A percentile compares a stretch with the other conserved stretches of the same genome.
Conservation (phyloP, 2,888 invertebrate genomes). For the Caprella mutica region DNA sequence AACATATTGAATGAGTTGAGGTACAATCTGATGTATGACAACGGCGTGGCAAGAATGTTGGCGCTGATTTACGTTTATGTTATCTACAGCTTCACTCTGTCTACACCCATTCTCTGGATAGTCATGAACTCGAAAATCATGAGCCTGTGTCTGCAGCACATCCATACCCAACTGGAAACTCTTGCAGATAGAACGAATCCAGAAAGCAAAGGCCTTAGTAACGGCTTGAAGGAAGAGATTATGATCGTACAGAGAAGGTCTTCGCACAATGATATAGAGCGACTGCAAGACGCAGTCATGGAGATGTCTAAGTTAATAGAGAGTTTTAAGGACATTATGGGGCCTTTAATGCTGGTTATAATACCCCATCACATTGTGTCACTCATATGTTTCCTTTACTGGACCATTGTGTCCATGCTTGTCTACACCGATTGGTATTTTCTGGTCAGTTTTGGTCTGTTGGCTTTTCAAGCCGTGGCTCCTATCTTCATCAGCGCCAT, state of each 20-base stretch:
- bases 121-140: conserved; percentile 31
- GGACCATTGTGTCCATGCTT: conserved; percentile 30
- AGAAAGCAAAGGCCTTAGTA: conserved; percentile 7
- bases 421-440: conserved; percentile 34
- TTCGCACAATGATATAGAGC: conserved; percentile 24
- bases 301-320: conserved; percentile 22
- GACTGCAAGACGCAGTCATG: conserved; percentile 29
- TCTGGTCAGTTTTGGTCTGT: conserved; percentile 30
- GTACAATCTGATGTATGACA: conserved; percentile 29
- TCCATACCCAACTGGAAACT: conserved; percentile 21
- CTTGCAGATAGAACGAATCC: conserved; percentile 25
- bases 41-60: conserved; percentile 29
- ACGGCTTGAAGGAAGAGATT: too few relatives aligned
- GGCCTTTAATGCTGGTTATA: conserved; percentile 31
- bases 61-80: conserved; percentile 32
- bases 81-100: conserved; percentile 33
- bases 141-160: conserved; percentile 20
- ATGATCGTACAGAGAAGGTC: conserved; percentile 30
- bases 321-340: conserved; percentile 29
- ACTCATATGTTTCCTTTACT: conserved; percentile 33
- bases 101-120: conserved; percentile 31
- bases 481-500: conserved; percentile 33
- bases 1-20: conserved; percentile 32
- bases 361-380: conserved; percentile 33
- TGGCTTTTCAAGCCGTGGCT: conserved; percentile 30